Evolutionary conservation across 2,113 vertebrate genomes (phyloP), one percentile per base, ranked within the genome.

Genomic region (Panthera leo): DNA sequence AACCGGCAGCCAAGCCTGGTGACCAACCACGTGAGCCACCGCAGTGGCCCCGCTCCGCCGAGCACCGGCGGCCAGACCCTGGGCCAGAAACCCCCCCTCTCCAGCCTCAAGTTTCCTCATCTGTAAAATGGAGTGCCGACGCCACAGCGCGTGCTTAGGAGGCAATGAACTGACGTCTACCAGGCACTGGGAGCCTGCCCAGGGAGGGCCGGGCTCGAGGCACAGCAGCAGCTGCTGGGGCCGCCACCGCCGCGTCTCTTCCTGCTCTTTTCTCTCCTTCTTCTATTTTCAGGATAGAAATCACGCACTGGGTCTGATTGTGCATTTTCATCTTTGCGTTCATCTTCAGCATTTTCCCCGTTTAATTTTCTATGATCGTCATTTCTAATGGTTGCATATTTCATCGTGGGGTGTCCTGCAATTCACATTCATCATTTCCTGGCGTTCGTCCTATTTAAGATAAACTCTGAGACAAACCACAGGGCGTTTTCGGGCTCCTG

Each of bases 1-100:
- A 48, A 29, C 36, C 51, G 82, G 88, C 61, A 85, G 91, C 75
- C 15, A 8, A 61, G 85, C 16, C 75, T 21, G 68, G 75, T 75
- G 85, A 75, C 91, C 34, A 10, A 42, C 80, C 92, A 82, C 4
- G 0, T 39, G 93, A 87, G 87, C 68, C 7, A 79, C 61, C 0
- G 0, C 23, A 0, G 58, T 51, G 27, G 67, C 48, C 90, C 34
- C 2, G 95, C 65, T 65, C 63, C 0, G 0, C 71, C 29, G 25
- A 1, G 31, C 0, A 2, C 42, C 0, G 3, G 42, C n/a, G 51
- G 55, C n/a, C 7, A 2, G 31, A 25, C 55, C 39, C 7, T 1
- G 42, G 18, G 34, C 61, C 21, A 2, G 61, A 21, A 58, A 27
- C 67, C 36, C 34, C n/a, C 23, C 18, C 34, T 31, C 80, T 70